Conservation (phyloP, 2,797 vertebrate genomes). For the Scomberomorus guttatus region DNA sequence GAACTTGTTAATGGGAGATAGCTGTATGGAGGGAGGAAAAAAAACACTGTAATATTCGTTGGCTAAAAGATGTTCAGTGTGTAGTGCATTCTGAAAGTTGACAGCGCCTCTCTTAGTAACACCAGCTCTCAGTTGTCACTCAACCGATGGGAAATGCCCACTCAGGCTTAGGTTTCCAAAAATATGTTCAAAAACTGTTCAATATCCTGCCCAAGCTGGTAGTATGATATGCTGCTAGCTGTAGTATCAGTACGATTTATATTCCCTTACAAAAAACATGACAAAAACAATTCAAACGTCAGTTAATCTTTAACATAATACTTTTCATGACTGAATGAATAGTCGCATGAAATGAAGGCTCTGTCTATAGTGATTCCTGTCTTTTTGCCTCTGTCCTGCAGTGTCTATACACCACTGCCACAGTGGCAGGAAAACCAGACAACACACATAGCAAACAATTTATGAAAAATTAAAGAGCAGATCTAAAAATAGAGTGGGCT, state of each 20-base stretch:
- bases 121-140: slow-evolving; percentile 6
- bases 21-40: background rate
- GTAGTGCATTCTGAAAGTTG: background rate
- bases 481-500: slow-evolving; percentile 59
- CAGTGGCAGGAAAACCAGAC: slow-evolving; percentile 30
- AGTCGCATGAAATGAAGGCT: no score
- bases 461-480: slow-evolving; percentile 69
- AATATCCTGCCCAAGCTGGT: no score
- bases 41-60: background rate
- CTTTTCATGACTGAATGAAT: no score
- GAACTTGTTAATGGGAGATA: background rate
- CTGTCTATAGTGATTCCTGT: no score
- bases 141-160: background rate
- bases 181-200: background rate
- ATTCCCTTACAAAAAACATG: background rate
- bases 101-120: background rate
- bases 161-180: background rate
- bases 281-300: background rate
- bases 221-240: no score
- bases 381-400: background rate
- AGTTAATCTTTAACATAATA: background rate
- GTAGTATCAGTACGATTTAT: no score
- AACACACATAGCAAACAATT: slow-evolving; percentile 53
- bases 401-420: slow-evolving; percentile 27
- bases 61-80: background rate